Evolutionary conservation across 1,140 invertebrate genomes (phyloP).

Genomic region (Drosophila nasuta): DNA sequence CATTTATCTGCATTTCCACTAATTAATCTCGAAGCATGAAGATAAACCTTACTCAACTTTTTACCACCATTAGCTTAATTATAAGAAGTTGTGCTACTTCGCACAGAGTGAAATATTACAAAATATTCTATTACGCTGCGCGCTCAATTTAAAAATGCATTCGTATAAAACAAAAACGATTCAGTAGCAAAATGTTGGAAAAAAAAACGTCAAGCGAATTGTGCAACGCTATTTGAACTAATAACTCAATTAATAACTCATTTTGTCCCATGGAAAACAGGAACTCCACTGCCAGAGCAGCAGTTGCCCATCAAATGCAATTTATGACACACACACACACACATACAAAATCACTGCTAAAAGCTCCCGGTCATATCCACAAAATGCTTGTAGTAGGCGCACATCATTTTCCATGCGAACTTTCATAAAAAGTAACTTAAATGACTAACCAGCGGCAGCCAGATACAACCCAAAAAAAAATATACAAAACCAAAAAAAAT

Average conservation of each 20-base stretch:
- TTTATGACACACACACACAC: constrained; percentile 34
- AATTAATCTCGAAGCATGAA: constrained; percentile 1
- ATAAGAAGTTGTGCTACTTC: background rate
- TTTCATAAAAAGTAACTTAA: constrained; percentile 68
- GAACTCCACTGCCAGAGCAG: constrained; percentile 28
- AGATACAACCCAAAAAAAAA: constrained; percentile 28
- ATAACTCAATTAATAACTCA: constrained; percentile 81
- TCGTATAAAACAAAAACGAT: background rate
- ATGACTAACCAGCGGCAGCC: constrained; percentile 48
- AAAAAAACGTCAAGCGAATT: constrained; percentile 6
- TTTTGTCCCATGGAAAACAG: constrained; percentile 35
- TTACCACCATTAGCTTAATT: constrained; percentile 2
- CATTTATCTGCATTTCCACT: constrained; percentile 6
- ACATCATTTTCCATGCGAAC: constrained; percentile 52
- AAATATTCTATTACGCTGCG: background rate
- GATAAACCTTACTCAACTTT: background rate
- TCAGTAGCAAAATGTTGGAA: background rate
- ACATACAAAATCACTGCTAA: constrained; percentile 49
- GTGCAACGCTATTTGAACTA: constrained; percentile 58
- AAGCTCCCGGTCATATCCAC: constrained; percentile 18
- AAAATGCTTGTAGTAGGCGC: constrained; percentile 39
- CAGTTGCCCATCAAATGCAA: constrained; percentile 60
- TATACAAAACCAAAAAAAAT: constrained; percentile 27
- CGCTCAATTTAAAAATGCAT: background rate
- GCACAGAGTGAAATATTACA: background rate